Conservation (phyloP, 2,888 invertebrate genomes). For the Yponomeuta cagnagella region DNA sequence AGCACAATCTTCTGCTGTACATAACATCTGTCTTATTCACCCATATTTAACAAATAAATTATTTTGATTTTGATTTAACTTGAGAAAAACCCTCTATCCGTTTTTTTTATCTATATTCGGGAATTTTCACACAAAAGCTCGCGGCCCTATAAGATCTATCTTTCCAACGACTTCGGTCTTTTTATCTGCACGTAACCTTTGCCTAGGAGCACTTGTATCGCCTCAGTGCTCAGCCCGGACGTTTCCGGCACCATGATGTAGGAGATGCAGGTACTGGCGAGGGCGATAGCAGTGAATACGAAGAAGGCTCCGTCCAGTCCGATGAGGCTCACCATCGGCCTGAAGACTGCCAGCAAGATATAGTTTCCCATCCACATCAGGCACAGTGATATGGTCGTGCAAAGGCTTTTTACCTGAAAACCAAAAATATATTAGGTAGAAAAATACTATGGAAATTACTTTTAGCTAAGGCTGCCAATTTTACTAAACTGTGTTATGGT, state of each 20-base stretch:
- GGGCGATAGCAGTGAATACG: conserved; percentile 35
- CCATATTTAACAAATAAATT: no score
- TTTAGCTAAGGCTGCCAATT: no score
- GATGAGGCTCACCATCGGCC: conserved; percentile 27
- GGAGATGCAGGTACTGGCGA: conserved; percentile 31
- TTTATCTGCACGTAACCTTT: background rate
- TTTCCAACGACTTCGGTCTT: background rate
- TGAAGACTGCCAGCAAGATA: conserved; percentile 28
- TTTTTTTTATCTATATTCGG: no score
- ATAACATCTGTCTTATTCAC: no score
- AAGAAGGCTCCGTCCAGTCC: conserved; percentile 48
- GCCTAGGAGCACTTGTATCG: background rate
- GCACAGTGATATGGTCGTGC: conserved; percentile 24
- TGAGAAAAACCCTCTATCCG: no score
- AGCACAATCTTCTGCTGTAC: no score
- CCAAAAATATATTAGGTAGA: background rate
- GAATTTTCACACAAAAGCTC: no score
- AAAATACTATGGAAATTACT: no score
- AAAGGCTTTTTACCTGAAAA: conserved; percentile 35
- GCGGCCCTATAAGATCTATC: background rate
- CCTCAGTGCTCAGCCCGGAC: conserved; percentile 30
- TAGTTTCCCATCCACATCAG: conserved; percentile 32
- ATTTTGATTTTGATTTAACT: no score
- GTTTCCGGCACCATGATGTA: conserved; percentile 49
- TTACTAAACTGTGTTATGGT: no score